Conservation (phyloP, 2,113 vertebrate genomes). For the Oncorhynchus clarkii region DNA sequence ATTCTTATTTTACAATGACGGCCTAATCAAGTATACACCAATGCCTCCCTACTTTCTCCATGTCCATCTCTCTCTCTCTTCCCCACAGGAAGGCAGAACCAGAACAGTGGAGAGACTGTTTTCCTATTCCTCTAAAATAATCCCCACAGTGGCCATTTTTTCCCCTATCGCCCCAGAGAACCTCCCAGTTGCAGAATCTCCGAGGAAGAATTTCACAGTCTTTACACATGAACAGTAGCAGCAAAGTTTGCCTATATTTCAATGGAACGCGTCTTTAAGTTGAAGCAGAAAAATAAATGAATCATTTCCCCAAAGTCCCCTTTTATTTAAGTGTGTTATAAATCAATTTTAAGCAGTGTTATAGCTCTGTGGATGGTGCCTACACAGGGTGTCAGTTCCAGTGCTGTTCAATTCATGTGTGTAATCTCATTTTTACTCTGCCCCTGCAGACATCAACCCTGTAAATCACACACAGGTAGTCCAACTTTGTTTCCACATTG, state of each 20-base stretch:
- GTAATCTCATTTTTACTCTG: slow-evolving; percentile 53
- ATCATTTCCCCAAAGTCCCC: slow-evolving; percentile 39
- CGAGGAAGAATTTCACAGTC: slow-evolving; percentile 32
- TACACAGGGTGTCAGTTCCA: slow-evolving; percentile 42
- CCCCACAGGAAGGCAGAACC: slow-evolving; percentile 14
- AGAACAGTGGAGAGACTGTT: slow-evolving; percentile 45
- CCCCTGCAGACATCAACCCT: slow-evolving; percentile 51
- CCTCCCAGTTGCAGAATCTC: slow-evolving; percentile 25
- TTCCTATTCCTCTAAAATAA: slow-evolving; percentile 47
- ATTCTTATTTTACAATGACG: no score
- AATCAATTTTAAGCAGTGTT: slow-evolving; percentile 50
- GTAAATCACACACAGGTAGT: slow-evolving; percentile 50
- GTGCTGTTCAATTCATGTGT: slow-evolving; percentile 49
- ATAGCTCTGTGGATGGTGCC: slow-evolving; percentile 56
- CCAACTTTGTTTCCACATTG: slow-evolving; percentile 39
- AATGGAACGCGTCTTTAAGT: slow-evolving; percentile 49
- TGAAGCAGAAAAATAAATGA: slow-evolving; percentile 47
- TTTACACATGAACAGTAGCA: slow-evolving; percentile 33
- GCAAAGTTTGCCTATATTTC: slow-evolving; percentile 45
- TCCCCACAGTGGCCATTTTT: slow-evolving; percentile 12
- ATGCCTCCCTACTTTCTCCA: not conserved
- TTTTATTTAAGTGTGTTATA: slow-evolving; percentile 48
- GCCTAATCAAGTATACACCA: no score
- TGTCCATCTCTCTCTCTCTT: slow-evolving; percentile 10
- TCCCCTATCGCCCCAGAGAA: slow-evolving; percentile 33